Evolutionary conservation across 2,113 vertebrate species (phyloP).

Genomic region (Nothocercus nigrocapillus): DNA sequence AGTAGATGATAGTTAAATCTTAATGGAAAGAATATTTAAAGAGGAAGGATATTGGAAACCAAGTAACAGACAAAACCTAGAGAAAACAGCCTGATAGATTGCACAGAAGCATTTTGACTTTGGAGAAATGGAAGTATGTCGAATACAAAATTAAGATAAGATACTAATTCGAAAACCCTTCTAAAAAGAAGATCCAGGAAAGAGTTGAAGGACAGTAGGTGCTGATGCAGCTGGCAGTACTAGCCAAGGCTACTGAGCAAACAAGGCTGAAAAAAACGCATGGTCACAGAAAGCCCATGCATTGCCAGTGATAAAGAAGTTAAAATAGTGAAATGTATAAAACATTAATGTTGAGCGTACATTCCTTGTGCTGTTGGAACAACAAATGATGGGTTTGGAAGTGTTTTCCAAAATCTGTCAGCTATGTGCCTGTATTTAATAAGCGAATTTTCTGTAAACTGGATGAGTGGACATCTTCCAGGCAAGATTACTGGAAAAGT

Average conservation of each 20-base stretch:
- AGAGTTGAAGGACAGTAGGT: neutral
- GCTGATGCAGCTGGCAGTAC: neutral
- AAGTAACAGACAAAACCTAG: neutral
- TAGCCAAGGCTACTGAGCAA: neutral
- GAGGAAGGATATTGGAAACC: neutral
- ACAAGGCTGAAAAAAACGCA: neutral
- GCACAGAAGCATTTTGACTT: neutral
- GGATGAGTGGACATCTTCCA: neutral
- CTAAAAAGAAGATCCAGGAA: neutral
- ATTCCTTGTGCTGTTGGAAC: neutral
- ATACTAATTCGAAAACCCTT: neutral
- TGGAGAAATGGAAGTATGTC: neutral
- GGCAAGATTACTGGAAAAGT: neutral
- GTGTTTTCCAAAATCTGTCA: neutral
- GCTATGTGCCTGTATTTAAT: neutral
- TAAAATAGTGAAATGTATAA: neutral
- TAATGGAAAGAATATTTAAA: neutral
- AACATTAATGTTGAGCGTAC: neutral
- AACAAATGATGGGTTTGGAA: neutral
- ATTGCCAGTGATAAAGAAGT: neutral
- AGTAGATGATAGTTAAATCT: neutral
- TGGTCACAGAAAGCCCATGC: neutral
- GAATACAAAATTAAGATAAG: neutral
- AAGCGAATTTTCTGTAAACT: neutral
- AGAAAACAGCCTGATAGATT: neutral